phyloP scores from a whole-genome alignment of 2,888 invertebrate species.

The Acleris cristana region DNA sequence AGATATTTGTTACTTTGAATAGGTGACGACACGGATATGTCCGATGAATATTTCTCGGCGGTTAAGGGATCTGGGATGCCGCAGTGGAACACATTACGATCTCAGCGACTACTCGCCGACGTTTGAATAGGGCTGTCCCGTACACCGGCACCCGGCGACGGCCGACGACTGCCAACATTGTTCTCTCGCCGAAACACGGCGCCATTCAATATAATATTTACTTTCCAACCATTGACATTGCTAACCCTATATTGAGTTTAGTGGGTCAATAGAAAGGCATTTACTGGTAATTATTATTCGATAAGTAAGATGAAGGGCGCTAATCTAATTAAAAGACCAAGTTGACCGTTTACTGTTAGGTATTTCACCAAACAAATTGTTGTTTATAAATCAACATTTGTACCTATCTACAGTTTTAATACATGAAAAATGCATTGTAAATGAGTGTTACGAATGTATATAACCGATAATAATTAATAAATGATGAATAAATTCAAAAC shows the following conservation, averaged over 20 bases:
- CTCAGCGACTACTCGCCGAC: constrained; percentile 71
- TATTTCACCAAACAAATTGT: too few relatives aligned
- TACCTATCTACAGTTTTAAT: too few relatives aligned
- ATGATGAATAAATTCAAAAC: too few relatives aligned
- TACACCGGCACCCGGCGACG: constrained; percentile 79
- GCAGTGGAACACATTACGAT: constrained; percentile 16
- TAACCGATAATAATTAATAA: too few relatives aligned
- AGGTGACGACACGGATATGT: too few relatives aligned
- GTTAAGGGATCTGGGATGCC: constrained; percentile 8
- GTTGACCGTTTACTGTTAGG: too few relatives aligned
- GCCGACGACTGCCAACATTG: constrained; percentile 80
- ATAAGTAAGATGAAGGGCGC: neutral
- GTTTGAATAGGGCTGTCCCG: constrained; percentile 82
- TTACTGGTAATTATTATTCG: neutral
- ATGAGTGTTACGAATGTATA: too few relatives aligned
- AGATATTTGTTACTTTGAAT: too few relatives aligned
- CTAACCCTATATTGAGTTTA: constrained; percentile 64
- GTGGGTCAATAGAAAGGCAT: constrained; percentile 5
- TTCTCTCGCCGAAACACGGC: constrained; percentile 74
- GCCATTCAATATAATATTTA: constrained; percentile 80
- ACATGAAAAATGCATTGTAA: too few relatives aligned
- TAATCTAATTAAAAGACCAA: too few relatives aligned
- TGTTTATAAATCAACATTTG: too few relatives aligned
- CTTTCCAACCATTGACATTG: constrained; percentile 67
- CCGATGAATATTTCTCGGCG: too few relatives aligned